A percentile compares a stretch with the other conserved stretches of the same genome.
These are phyloP conservation scores for Caenorhabditis virilis DNA, from an alignment of 2,888 invertebrate genomes.

Conservation along the genomic window DNA sequence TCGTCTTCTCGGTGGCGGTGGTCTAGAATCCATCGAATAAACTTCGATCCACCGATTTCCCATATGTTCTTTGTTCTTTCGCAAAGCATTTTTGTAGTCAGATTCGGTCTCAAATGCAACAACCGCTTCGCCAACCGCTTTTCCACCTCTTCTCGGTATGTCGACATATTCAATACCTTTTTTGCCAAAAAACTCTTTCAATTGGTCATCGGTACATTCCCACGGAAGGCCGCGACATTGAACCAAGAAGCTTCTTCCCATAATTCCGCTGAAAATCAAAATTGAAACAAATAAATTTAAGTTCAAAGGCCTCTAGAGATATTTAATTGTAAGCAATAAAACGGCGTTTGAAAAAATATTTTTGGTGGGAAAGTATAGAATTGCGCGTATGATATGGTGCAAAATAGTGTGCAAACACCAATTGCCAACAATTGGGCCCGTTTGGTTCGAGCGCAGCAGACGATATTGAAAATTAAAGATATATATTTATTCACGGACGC, in stretches of 20 bases:
- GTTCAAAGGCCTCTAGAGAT: too few relatives aligned
- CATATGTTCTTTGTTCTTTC: slow-evolving; percentile 43
- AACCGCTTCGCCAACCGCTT: slow-evolving; percentile 37
- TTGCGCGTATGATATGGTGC: too few relatives aligned
- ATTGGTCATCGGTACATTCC: slow-evolving; percentile 37
- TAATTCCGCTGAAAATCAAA: background rate
- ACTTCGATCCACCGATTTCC: slow-evolving; percentile 41
- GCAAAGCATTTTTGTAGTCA: slow-evolving; percentile 36
- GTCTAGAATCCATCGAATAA: slow-evolving; percentile 21
- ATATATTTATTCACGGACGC: too few relatives aligned
- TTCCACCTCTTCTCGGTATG: slow-evolving; percentile 36
- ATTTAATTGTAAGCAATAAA: too few relatives aligned
- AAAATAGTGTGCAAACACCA: too few relatives aligned
- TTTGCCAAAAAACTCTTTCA: slow-evolving; percentile 41
- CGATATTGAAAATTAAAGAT: too few relatives aligned
- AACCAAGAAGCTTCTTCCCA: slow-evolving; percentile 17
- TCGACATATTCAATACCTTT: slow-evolving; percentile 36
- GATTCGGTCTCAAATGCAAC: slow-evolving; percentile 37
- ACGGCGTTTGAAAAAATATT: too few relatives aligned
- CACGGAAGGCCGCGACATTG: slow-evolving; percentile 40
- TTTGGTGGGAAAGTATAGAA: too few relatives aligned
- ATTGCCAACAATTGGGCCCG: too few relatives aligned
- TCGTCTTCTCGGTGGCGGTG: slow-evolving; percentile 17
- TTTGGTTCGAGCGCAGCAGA: too few relatives aligned
- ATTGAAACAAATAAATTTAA: too few relatives aligned